Base-by-base conservation (phyloP, 2,113 vertebrate species). In the Anas platyrhynchos region DNA sequence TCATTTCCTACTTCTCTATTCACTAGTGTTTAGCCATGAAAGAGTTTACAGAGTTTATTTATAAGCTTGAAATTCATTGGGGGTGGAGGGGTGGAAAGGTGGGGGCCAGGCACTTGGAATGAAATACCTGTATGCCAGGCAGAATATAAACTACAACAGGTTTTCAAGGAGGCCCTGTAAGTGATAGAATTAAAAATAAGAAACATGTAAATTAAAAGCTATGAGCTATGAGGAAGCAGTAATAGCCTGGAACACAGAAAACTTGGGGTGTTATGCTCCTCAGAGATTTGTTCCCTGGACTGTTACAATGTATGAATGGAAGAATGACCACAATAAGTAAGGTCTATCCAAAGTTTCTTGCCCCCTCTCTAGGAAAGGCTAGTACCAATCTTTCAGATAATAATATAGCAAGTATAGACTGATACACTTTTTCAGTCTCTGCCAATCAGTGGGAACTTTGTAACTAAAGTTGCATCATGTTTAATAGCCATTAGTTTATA, bases 21-120 rank as follows among this genome's bases (percentile, higher is more conserved):
- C 50, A 38, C 58, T 93, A 36, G 20, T 79, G 27, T 89, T 96
- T 91, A 93, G 81, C 82, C 85, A 95, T 94, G 67, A 95, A 95
- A 88, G 90, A 92, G 93, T 96, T 96, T 93, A 71, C 36, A 32
- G 43, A 34, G 16, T 91, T 96, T 81, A 76, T 96, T 97, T 79
- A 55, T 74, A 46, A 43, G 71, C 52, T 82, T 50, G 21, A 93
- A 89, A 88, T 88, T 71, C 61, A 43, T 90, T 91, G 2, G 48
- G 48, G 48, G 48, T 23, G 22, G 21, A 6, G 21, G 48, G 10
- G 1, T 26, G 36, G 13, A 20, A 25, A 4, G 66, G 11, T 48
- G 20, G 46, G 20, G 20, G 20, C 46, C 13, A 56, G 41, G 14
- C 36, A 50, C 61, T 81, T 61, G 61, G 73, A 83, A 14, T 34